Conservation (phyloP, 2,888 invertebrate genomes). For the Apomyelois bistriatella region DNA sequence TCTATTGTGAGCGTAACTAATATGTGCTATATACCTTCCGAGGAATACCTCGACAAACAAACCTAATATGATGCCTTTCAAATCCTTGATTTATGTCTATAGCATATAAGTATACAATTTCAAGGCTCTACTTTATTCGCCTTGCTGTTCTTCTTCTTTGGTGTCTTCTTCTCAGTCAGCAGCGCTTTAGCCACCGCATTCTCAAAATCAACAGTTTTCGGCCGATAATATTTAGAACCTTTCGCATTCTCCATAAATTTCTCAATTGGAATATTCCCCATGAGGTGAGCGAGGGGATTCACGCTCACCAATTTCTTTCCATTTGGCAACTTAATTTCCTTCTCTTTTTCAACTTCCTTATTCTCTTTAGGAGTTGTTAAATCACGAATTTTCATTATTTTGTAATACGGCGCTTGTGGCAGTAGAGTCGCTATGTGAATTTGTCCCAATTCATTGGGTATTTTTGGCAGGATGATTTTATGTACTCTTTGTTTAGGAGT, state of each 20-base stretch:
- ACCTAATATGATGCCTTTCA: too few relatives aligned
- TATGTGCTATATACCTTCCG: too few relatives aligned
- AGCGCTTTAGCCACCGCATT: constrained; percentile 49
- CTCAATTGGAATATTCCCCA: constrained; percentile 39
- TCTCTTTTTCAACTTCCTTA: background rate
- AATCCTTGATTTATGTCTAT: too few relatives aligned
- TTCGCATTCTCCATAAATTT: constrained; percentile 30
- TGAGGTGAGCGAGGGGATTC: constrained; percentile 59
- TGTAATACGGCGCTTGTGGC: constrained; percentile 57
- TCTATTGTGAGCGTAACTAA: too few relatives aligned
- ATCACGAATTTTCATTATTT: constrained; percentile 58
- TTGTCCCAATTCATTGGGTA: constrained; percentile 36
- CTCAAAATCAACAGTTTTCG: constrained; percentile 39
- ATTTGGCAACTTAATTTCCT: constrained; percentile 39
- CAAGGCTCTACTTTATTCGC: background rate
- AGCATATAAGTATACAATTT: background rate
- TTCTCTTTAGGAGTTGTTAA: constrained; percentile 20
- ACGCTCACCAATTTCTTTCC: constrained; percentile 56
- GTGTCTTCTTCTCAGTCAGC: constrained; percentile 29
- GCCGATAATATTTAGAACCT: constrained; percentile 46
- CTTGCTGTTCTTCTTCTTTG: background rate
- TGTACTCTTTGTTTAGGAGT: constrained; percentile 22
- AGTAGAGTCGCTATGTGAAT: constrained; percentile 54
- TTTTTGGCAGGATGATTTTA: constrained; percentile 45
- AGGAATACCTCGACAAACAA: too few relatives aligned